These are phyloP conservation scores for Caenorhabditis briggsae DNA, from an alignment of 1,140 invertebrate genomes.

Conservation along the genomic window DNA sequence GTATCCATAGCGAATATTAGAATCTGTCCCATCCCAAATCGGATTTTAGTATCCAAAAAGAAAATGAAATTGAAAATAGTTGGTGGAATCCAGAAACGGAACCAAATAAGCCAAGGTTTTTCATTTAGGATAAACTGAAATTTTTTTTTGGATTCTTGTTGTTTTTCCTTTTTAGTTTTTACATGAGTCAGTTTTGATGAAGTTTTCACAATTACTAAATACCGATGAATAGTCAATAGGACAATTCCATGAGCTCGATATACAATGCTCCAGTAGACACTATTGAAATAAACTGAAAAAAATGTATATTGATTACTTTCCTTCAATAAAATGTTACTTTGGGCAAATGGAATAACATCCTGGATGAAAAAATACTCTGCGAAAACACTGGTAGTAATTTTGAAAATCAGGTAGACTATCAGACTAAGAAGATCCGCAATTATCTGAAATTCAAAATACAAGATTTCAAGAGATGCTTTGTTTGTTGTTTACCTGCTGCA, in stretches of 20 bases:
- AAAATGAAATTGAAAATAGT: background rate
- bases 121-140: background rate
- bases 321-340: background rate
- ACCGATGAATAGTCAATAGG: slow-evolving; percentile 8
- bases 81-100: background rate
- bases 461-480: background rate
- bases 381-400: background rate
- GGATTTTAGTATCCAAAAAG: slow-evolving; percentile 4
- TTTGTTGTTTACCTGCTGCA: background rate
- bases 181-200: background rate
- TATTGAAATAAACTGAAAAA: slow-evolving; percentile 24
- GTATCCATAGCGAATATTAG: no score
- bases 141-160: background rate
- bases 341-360: background rate
- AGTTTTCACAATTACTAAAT: background rate
- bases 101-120: background rate
- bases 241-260: background rate
- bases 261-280: background rate
- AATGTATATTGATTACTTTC: background rate
- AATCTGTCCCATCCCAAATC: background rate
- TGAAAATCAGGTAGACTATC: background rate
- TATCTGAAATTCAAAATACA: background rate
- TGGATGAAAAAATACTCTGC: background rate
- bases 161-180: background rate
- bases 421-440: background rate